Percentiles rank a stretch among this genome's conserved stretches.
Evolutionary conservation across 2,888 invertebrate species (phyloP).

Genomic region (Pollenia griseotomentosa): DNA sequence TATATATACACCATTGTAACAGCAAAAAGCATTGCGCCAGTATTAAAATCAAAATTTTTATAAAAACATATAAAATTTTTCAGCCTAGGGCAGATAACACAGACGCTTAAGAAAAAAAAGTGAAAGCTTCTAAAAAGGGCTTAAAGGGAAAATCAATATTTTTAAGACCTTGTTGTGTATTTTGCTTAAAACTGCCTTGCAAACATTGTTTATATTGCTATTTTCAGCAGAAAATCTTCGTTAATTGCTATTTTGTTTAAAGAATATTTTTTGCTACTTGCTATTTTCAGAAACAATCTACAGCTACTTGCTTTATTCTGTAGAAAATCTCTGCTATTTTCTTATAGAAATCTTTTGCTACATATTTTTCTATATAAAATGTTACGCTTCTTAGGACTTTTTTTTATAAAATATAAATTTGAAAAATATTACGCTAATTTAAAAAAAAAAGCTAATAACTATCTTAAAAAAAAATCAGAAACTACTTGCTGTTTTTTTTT

Average conservation of each 20-base stretch:
- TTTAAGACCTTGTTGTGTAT: too few relatives aligned
- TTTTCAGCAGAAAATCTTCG: too few relatives aligned
- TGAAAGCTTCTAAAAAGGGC: not conserved
- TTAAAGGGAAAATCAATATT: not conserved
- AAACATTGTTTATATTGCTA: too few relatives aligned
- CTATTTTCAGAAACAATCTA: not conserved
- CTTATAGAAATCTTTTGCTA: not conserved
- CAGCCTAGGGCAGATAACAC: slow-evolving; percentile 15
- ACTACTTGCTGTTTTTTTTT: too few relatives aligned
- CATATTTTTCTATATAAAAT: not conserved
- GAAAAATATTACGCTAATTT: too few relatives aligned
- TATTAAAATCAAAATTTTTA: slow-evolving; percentile 46
- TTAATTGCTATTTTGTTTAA: too few relatives aligned
- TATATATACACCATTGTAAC: not conserved
- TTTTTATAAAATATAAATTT: too few relatives aligned
- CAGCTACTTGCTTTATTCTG: not conserved
- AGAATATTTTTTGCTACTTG: too few relatives aligned
- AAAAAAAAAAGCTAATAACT: too few relatives aligned
- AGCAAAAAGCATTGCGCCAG: slow-evolving; percentile 20
- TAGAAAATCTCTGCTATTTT: not conserved
- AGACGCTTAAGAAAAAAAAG: not conserved
- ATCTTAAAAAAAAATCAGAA: too few relatives aligned
- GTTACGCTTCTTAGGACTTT: not conserved
- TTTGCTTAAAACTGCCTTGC: too few relatives aligned
- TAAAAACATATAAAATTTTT: slow-evolving; percentile 14